A percentile compares a stretch with the other conserved stretches of the same genome.
Evolutionary conservation across 37 sponge, comb jelly and placozoan species (phyloP).

Genomic region (Mnemiopsis leidyi): DNA sequence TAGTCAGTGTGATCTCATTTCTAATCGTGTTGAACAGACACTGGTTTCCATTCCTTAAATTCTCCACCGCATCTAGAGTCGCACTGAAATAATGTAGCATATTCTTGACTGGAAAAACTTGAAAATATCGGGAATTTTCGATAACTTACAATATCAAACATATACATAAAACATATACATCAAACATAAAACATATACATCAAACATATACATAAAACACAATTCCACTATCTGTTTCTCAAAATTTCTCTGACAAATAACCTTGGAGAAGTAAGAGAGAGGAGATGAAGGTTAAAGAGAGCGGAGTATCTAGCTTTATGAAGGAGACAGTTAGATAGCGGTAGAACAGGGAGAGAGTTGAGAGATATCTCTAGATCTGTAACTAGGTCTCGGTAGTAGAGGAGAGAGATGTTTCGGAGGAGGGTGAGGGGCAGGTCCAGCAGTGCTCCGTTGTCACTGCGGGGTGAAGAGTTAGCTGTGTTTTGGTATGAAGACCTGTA

Average conservation of each 20-base stretch:
- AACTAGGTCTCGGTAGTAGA: neutral
- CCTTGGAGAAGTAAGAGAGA: neutral
- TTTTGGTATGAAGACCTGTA: too few species aligned
- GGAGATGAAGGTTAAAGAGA: neutral
- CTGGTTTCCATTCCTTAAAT: neutral
- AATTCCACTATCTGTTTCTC: neutral
- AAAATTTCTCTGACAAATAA: neutral
- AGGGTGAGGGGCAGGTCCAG: neutral
- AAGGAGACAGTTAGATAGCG: neutral
- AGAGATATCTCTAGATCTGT: neutral
- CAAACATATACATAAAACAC: neutral
- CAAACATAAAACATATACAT: neutral
- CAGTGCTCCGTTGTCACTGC: neutral
- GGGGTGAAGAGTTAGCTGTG: too few species aligned
- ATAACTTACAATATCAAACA: too few species aligned
- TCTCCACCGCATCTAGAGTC: neutral
- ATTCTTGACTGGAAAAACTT: too few species aligned
- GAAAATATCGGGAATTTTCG: too few species aligned
- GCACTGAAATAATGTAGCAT: neutral
- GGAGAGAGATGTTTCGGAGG: neutral
- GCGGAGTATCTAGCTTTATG: slow-evolving; percentile 15
- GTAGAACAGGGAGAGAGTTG: neutral
- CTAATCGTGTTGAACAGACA: neutral
- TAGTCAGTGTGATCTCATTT: neutral
- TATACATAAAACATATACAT: too few species aligned